These are phyloP conservation scores for Coremacera marginata DNA, from an alignment of 2,888 invertebrate genomes.

Conservation along the genomic window DNA sequence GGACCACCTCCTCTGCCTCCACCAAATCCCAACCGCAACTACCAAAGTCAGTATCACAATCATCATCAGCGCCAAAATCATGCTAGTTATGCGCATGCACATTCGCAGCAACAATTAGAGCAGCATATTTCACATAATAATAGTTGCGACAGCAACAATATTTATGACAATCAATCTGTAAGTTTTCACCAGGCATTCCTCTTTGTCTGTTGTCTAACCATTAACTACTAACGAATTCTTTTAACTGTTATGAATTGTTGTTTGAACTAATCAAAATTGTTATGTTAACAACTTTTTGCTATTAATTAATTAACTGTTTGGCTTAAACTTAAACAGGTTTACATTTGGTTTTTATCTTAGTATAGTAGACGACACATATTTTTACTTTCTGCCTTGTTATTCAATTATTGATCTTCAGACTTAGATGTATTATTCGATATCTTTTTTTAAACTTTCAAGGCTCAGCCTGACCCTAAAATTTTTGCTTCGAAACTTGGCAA, in stretches of 20 bases:
- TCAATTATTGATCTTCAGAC: too few relatives aligned
- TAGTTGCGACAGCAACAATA: slow-evolving; percentile 40
- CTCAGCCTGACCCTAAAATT: too few relatives aligned
- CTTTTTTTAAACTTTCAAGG: too few relatives aligned
- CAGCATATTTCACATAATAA: slow-evolving; percentile 45
- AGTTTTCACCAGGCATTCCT: slow-evolving; percentile 46
- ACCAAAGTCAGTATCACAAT: slow-evolving; percentile 44
- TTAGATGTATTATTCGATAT: too few relatives aligned
- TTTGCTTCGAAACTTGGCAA: too few relatives aligned
- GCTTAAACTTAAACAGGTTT: too few relatives aligned
- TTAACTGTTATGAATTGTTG: neutral
- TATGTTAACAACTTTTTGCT: neutral
- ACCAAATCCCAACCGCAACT: slow-evolving; percentile 47
- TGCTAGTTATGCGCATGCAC: slow-evolving; percentile 34
- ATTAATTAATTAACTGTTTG: neutral
- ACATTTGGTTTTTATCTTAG: neutral
- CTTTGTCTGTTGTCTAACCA: neutral
- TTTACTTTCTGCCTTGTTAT: too few relatives aligned
- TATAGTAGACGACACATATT: too few relatives aligned
- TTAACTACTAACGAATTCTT: neutral
- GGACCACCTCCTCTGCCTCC: slow-evolving; percentile 48
- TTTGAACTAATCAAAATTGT: neutral
- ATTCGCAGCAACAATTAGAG: slow-evolving; percentile 41
- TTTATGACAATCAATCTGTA: slow-evolving; percentile 55
- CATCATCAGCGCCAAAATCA: slow-evolving; percentile 40